Evolutionary conservation across 2,888 invertebrate genomes (phyloP), one percentile per base, ranked within the genome.

Genomic region (Charanyca ferruginea): DNA sequence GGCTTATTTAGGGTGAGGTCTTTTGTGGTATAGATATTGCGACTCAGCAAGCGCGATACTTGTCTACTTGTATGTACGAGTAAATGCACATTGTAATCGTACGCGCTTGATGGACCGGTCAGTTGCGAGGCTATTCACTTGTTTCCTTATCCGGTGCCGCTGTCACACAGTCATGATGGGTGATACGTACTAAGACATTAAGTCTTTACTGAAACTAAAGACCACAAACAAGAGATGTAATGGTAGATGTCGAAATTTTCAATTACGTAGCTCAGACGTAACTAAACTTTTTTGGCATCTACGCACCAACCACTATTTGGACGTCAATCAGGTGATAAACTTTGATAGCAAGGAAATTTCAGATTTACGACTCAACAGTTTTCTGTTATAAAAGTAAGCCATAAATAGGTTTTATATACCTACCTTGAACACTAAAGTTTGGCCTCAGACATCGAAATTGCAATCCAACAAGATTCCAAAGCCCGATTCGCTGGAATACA

Each of bases 311-410:
- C 42, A 68, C 23, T 38, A 48, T 66, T 73, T 66, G 48, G 58
- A 73, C 78, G 78, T 53, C 52, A 58, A 76, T 76, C 65, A 57
- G 51, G 59, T 76, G 54, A 65, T 62, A 76, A 79, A 78, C 16
- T 78, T 78, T 62, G 73, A 57, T 64, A 47, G 65, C 44, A 35
- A 78, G 62, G 59, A 78, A 75, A 67, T 79, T 35, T 48, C 58
- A 23, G 59, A 62, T 78, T 78, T 74, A 75, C 62, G 75, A 78
- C 57, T 52, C 25, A 73, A 44, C 44, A 57, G 69, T 57, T 77
- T 57, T 62, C 41, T 70, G 62, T 72, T 32, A 53, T 73, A 58
- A 73, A 77, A 73, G 57, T 48, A 64, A 72, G 32, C 32, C 55
- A 22, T 54, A 44, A 70, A 70, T 70, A 54, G 53, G 49, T 72